A percentile compares a stretch with the other conserved stretches of the same genome.
Conservation (phyloP, 2,888 invertebrate species). For the Unio delphinus region DNA sequence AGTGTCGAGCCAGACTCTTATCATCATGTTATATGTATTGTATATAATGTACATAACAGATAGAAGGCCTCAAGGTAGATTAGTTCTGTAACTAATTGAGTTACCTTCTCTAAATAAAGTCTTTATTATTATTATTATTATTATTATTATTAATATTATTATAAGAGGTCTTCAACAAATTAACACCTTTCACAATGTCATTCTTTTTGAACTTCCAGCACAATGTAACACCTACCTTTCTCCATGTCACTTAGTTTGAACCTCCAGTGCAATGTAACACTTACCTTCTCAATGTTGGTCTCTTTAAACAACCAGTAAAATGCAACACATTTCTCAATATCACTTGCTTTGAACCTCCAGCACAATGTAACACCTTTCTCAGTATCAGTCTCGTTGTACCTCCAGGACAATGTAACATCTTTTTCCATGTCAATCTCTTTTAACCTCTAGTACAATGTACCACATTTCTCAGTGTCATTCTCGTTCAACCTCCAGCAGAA, state of each 20-base stretch:
- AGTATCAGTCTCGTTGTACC: conserved; percentile 56
- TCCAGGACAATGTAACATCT: conserved; percentile 57
- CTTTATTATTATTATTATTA: too few relatives aligned
- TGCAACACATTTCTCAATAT: conserved; percentile 45
- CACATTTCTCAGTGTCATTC: conserved; percentile 57
- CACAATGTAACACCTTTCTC: conserved; percentile 58
- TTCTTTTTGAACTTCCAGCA: conserved; percentile 55
- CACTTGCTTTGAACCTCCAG: conserved; percentile 57
- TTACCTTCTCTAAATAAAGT: too few relatives aligned
- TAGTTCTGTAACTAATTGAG: too few relatives aligned
- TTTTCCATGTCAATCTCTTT: conserved; percentile 55
- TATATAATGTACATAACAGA: too few relatives aligned
- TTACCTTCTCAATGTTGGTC: conserved; percentile 16
- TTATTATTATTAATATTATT: too few relatives aligned
- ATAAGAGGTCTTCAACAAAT: too few relatives aligned
- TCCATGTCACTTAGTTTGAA: conserved; percentile 55
- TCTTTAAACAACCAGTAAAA: conserved; percentile 36
- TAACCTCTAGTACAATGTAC: conserved; percentile 59
- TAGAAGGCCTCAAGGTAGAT: too few relatives aligned
- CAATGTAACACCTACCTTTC: conserved; percentile 63
- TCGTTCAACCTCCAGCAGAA: conserved; percentile 47
- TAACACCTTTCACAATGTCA: conserved; percentile 45
- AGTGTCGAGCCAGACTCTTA: too few relatives aligned
- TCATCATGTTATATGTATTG: too few relatives aligned
- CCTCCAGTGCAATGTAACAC: conserved; percentile 26